Evolutionary conservation across 2,113 vertebrate species (phyloP).

Genomic region (Malurus cyaneus): DNA sequence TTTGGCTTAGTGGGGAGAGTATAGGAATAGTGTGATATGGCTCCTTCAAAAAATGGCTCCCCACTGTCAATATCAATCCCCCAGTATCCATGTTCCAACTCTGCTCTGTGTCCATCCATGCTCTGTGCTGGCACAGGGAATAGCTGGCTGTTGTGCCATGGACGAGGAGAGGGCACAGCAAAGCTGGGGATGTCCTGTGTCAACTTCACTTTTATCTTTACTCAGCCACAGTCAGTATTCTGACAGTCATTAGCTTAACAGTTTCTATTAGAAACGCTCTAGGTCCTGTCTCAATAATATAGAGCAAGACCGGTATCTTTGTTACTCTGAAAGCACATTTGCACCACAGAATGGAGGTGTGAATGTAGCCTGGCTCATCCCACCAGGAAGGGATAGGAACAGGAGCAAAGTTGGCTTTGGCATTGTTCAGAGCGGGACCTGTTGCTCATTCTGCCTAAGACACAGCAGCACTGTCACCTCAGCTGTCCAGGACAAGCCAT

Average conservation of each 20-base stretch:
- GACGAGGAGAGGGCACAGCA: neutral
- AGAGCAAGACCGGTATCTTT: neutral
- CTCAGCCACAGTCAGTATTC: neutral
- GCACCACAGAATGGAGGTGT: neutral
- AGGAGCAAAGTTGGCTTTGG: neutral
- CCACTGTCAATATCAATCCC: neutral
- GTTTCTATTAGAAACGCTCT: neutral
- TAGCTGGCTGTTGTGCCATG: accelerated
- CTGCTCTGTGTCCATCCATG: too few species aligned
- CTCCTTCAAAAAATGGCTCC: neutral
- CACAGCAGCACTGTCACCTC: neutral
- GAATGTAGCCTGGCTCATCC: neutral
- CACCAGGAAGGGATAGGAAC: neutral
- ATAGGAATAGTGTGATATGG: accelerated
- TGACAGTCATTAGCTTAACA: neutral
- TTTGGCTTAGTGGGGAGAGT: neutral
- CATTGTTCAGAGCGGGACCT: neutral
- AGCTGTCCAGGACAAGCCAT: neutral
- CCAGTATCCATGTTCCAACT: neutral
- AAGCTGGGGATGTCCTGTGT: neutral
- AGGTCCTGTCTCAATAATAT: neutral
- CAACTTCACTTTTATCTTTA: neutral
- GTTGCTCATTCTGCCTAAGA: neutral
- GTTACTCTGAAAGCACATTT: neutral
- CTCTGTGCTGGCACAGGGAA: neutral